Conservation (phyloP, 2,797 vertebrate genomes). For the Parambassis ranga region DNA sequence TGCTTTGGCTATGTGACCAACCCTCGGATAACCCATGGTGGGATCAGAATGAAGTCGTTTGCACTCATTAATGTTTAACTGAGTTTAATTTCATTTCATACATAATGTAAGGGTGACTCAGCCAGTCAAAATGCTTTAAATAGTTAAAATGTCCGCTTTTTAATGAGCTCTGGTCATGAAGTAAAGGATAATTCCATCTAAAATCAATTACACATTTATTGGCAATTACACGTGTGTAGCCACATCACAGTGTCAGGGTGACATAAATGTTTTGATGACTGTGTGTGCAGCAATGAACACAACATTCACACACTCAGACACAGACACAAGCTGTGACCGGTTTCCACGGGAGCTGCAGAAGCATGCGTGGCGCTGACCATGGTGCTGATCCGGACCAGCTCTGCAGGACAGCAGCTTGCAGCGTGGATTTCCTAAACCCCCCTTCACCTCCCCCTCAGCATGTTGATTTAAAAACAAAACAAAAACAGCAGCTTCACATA, state of each 20-base stretch:
- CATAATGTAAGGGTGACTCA: background rate
- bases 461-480: background rate
- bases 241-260: background rate
- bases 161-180: background rate
- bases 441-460: background rate
- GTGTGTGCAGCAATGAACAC: no score
- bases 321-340: no score
- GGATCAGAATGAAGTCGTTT: background rate
- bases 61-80: background rate
- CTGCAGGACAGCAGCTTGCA: background rate
- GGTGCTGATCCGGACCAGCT: constrained; percentile 59
- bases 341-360: no score
- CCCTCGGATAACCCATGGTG: background rate
- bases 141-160: background rate
- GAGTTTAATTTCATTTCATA: background rate
- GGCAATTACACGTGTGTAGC: background rate
- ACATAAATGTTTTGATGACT: background rate
- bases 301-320: no score
- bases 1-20: background rate
- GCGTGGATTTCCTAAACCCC: background rate
- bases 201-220: background rate
- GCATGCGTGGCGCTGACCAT: constrained; percentile 51
- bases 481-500: background rate
- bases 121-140: constrained; percentile 10
- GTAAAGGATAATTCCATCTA: background rate